Evolutionary conservation across 1,140 invertebrate genomes (phyloP).

Genomic region (Metopolophium dirhodum): DNA sequence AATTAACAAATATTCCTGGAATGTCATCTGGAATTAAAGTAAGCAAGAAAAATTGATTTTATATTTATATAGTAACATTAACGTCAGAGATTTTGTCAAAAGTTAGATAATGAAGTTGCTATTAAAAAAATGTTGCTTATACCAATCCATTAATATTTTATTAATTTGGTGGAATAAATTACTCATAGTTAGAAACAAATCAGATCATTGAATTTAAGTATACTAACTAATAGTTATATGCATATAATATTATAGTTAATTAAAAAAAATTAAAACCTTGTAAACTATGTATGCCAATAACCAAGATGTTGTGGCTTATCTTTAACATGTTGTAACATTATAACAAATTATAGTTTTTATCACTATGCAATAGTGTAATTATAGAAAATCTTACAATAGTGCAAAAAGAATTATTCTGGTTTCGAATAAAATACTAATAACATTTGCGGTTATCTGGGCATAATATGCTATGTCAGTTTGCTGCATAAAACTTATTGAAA

Average conservation of each 20-base stretch:
- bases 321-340: background rate
- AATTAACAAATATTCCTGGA: conserved; percentile 49
- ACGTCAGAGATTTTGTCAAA: background rate
- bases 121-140: background rate
- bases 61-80: background rate
- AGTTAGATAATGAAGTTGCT: background rate
- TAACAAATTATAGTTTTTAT: background rate
- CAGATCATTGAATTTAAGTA: background rate
- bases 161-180: too few relatives aligned
- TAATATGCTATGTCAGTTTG: too few relatives aligned
- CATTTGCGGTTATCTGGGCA: background rate
- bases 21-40: conserved; percentile 46
- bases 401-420: background rate
- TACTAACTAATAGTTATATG: background rate
- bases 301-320: background rate
- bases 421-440: background rate
- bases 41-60: background rate
- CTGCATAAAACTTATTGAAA: too few relatives aligned
- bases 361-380: too few relatives aligned
- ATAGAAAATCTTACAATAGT: too few relatives aligned
- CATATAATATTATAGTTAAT: background rate
- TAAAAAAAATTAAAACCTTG: background rate
- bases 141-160: too few relatives aligned
- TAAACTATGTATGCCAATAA: background rate
- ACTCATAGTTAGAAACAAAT: background rate